Conservation (phyloP, 2,888 invertebrate genomes). For the Ametastegia equiseti region DNA sequence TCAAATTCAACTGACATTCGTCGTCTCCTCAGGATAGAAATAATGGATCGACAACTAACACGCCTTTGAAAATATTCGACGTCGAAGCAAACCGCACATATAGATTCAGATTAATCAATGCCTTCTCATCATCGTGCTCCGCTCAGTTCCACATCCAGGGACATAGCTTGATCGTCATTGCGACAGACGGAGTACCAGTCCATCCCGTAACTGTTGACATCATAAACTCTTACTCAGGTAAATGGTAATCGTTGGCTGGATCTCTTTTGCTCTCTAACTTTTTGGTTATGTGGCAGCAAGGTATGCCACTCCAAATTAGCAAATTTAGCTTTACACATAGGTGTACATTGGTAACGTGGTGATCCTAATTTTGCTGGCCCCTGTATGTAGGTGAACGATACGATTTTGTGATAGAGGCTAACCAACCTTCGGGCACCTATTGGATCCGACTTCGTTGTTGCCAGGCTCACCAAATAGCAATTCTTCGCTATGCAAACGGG, state of each 20-base stretch:
- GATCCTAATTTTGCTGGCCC: background rate
- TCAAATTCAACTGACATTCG: background rate
- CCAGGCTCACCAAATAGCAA: constrained; percentile 57
- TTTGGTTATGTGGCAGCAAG: too few species aligned
- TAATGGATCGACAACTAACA: constrained; percentile 60
- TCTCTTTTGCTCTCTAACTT: constrained; percentile 46
- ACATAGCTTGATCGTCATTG: constrained; percentile 78
- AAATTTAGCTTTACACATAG: too few species aligned
- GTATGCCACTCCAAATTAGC: too few species aligned
- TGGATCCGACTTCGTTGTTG: constrained; percentile 50
- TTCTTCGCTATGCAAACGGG: constrained; percentile 75
- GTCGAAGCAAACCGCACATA: constrained; percentile 77
- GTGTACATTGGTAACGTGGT: too few species aligned
- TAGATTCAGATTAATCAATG: constrained; percentile 79
- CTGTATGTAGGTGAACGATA: constrained; percentile 85
- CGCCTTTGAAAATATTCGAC: constrained; percentile 62
- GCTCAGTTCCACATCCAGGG: constrained; percentile 75
- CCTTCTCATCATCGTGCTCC: constrained; percentile 78
- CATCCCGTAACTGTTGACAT: constrained; percentile 75
- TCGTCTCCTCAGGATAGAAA: constrained; percentile 57
- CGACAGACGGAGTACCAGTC: constrained; percentile 78
- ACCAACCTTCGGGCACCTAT: constrained; percentile 83
- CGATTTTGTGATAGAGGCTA: constrained; percentile 90
- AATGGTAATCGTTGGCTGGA: constrained; percentile 31
- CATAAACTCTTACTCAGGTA: constrained; percentile 78